Evolutionary conservation across 2,888 invertebrate species (phyloP).

Genomic region (Cremastinae sp.): DNA sequence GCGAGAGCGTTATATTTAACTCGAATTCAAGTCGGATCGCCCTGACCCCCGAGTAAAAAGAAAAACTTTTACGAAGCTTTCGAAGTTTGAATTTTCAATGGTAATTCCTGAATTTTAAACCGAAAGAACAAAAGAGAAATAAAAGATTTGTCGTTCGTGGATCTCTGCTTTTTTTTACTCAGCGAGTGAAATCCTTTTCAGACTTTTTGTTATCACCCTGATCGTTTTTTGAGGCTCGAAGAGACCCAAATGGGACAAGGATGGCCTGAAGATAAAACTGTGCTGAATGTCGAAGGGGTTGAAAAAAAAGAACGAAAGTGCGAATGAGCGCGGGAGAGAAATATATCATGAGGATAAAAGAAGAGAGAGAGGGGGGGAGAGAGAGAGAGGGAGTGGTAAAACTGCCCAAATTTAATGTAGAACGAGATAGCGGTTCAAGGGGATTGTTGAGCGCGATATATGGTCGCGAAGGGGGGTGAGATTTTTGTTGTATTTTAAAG

Average conservation of each 20-base stretch:
- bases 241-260: constrained; percentile 31
- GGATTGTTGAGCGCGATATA: constrained; percentile 26
- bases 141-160: background rate
- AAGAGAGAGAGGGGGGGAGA: background rate
- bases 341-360: background rate
- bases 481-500: constrained; percentile 45
- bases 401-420: constrained; percentile 58
- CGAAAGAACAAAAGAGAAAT: background rate
- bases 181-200: background rate
- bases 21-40: background rate
- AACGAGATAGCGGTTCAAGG: constrained; percentile 45
- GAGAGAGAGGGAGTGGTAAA: constrained; percentile 1
- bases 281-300: constrained; percentile 27
- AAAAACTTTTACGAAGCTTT: background rate
- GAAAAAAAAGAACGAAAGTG: constrained; percentile 23
- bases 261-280: constrained; percentile 37
- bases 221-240: constrained; percentile 48
- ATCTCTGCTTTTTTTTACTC: background rate
- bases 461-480: constrained; percentile 6
- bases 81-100: background rate
- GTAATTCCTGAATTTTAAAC: background rate
- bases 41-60: background rate
- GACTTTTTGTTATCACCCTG: constrained; percentile 39
- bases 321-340: constrained; percentile 2
- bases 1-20: background rate